Percentiles rank a stretch among this genome's conserved stretches.
Conservation (phyloP, 2,113 vertebrate species). For the Elephas maximus region DNA sequence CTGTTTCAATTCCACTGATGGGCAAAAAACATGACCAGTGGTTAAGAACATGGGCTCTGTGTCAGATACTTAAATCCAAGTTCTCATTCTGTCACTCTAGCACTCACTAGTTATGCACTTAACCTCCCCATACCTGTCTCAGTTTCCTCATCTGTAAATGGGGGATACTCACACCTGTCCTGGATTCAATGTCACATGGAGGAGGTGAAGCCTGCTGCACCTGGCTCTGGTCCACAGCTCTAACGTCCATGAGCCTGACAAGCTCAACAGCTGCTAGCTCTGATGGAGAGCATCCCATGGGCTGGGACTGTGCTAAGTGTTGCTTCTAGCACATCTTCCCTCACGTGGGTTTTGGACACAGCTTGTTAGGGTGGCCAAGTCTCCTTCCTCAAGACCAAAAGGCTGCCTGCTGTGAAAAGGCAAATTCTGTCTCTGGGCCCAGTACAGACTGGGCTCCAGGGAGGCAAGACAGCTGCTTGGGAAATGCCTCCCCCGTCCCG, state of each 20-base stretch:
- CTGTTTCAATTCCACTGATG: not conserved
- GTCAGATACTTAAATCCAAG: conserved; percentile 2
- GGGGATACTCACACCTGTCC: not conserved
- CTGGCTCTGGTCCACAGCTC: not conserved
- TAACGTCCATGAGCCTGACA: not conserved
- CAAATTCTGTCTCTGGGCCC: not conserved
- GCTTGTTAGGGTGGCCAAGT: not conserved
- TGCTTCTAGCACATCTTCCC: not conserved
- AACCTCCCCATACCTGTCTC: not conserved
- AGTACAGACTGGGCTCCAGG: not conserved
- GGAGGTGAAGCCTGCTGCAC: not conserved
- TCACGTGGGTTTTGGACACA: not conserved
- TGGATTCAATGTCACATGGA: not conserved
- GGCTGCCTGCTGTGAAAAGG: not conserved
- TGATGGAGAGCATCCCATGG: not conserved
- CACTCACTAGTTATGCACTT: not conserved
- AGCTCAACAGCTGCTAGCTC: not conserved
- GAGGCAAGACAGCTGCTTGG: conserved; percentile 17
- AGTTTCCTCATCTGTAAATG: not conserved
- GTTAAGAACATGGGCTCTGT: not conserved
- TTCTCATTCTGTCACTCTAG: not conserved
- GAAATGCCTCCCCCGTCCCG: not conserved
- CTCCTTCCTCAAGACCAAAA: not conserved
- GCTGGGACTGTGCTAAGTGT: not conserved
- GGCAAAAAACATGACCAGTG: not conserved